Base-by-base conservation (phyloP, 2,888 invertebrate species). In the Sphecodes monilicornis region DNA sequence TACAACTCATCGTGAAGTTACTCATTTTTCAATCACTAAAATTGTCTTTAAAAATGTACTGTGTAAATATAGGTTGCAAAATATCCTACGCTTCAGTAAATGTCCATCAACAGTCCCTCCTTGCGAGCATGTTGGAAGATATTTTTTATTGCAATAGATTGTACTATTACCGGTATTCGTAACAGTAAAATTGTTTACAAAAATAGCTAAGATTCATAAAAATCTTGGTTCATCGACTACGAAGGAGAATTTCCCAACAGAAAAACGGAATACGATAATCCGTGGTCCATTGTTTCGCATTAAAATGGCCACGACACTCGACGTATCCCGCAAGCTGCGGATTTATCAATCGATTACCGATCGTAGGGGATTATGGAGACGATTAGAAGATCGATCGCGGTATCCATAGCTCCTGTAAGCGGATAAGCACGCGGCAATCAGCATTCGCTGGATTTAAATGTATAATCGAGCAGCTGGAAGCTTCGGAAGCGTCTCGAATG, bases 381-480 rank as follows among this genome's bases (percentile, higher is more conserved):
- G 70, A 84, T 78, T 81, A 78, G 43, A 32, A 73, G 74, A 84
- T 75, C 74, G 66, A 75, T 81, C 22, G 26, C 69, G 76, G 29
- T 78, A 16, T 71, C 78, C 68, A 60, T 41, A 57, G 39, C 6
- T n/a, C 36, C 13, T 43, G 54, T 82, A 60, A 82, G 71, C 74
- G 75, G 46, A 29, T 78, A 68, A 79, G 73, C 50, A 66, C 29
- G n/a, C 69, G 26, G 50, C 73, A 80, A 41, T 68, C 69, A 54
- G 66, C 77, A 71, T 66, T 29, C 57, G 22, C 46, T 11, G 71
- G 77, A 82, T 84, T 82, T 76, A 75, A 84, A 82, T 78, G 82
- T 57, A 69, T 82, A 75, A 84, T 82, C 46, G 50, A 32, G 78
- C 22, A 46, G 72, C 29, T n/a, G n/a, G 39, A 36, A 60, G 64